Base-by-base conservation (phyloP, 1,140 invertebrate genomes). In the Apolygus lucorum region DNA sequence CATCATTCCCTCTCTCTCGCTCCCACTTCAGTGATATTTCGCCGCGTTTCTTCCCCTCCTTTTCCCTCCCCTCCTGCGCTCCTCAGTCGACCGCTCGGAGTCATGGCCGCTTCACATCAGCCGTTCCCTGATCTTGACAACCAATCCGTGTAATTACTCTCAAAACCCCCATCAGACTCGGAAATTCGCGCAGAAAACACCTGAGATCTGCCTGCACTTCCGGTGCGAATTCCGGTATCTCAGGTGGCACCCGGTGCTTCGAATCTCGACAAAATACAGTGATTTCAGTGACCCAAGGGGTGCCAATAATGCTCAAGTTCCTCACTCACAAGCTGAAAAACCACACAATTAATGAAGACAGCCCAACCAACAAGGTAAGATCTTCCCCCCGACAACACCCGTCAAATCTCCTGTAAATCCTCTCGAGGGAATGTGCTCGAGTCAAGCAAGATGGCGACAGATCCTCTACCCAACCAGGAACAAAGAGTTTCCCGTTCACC, bases 321-420 rank as follows among this genome's bases (percentile, higher is more conserved):
- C 82, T 90, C 77, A 89, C 88, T 77, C 86, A 89, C 80, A 90
- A 90, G 83, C 81, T 90, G 78, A 85, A 86, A 80, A 88, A 86
- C 78, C 88, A 90, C 81, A 88, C 87, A 78, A 84, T 90, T 80
- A 89, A 89, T 84, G 88, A 90, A 82, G 87, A 89, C 76, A 81
- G 83, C 79, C 83, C 84, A 22, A 21, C 22, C 81, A 83, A 84
- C 76, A 86, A 85, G 84, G 84, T 84, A 78, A 78, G 81, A 79
- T 76, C 79, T 72, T 11, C 11, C 11, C 22, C 22, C 54, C 22
- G 4, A 21, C 54, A 59, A 8, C 54, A 13, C 54, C 54, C 54
- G 54, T 21, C 22, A 4, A 4, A 24, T 11, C 54, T 11, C 11
- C 11, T 14, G 22, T 24, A 17, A 59, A 14, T 24, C 22, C 54